A percentile compares a stretch with the other conserved stretches of the same genome.
phyloP scores from a whole-genome alignment of 2,113 vertebrate species.

The Zosterops lateralis region DNA sequence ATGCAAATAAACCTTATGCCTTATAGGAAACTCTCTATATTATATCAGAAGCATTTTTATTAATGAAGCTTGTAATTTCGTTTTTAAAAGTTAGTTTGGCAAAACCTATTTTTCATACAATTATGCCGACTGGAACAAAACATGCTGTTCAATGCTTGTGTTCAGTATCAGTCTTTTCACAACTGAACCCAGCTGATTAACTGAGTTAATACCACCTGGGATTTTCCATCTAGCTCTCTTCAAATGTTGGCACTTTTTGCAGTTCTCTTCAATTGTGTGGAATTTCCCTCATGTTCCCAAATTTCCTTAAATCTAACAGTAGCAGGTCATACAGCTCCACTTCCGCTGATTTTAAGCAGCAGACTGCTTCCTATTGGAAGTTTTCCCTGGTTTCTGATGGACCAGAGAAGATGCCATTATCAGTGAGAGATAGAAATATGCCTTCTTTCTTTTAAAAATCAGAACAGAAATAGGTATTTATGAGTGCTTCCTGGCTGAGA shows the following conservation, averaged over 20 bases:
- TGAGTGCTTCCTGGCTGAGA: neutral
- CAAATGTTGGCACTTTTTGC: neutral
- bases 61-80: conserved; percentile 18
- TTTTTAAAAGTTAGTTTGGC: neutral
- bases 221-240: neutral
- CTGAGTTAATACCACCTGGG: neutral
- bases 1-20: neutral
- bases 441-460: neutral
- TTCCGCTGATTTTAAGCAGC: neutral
- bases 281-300: neutral
- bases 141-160: neutral
- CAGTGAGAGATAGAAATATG: neutral
- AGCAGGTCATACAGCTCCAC: neutral
- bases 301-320: neutral
- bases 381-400: neutral
- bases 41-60: neutral
- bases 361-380: neutral
- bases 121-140: neutral
- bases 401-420: neutral
- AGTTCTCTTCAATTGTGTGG: neutral
- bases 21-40: neutral
- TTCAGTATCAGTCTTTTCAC: neutral
- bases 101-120: neutral
- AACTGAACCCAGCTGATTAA: neutral
- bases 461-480: neutral